Percentiles rank a stretch among this genome's conserved stretches.
Conservation (phyloP, 1,140 invertebrate species). For the Aphidius gifuensis region DNA sequence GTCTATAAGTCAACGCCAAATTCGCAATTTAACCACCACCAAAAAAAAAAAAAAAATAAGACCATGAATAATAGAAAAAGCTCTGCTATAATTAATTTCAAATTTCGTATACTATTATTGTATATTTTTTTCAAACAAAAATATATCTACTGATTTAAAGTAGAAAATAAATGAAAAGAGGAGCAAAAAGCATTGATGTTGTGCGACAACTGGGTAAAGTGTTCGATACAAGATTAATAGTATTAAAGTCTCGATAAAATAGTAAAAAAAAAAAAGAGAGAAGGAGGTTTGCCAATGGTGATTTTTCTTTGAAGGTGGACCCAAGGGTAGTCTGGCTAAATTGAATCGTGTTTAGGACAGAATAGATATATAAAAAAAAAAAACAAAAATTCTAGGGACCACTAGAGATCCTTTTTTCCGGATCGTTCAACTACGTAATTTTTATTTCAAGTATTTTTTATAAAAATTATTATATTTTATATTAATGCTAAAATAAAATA, state of each 20-base stretch:
- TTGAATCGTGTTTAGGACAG: conserved; percentile 56
- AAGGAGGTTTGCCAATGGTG: conserved; percentile 44
- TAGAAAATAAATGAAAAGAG: conserved; percentile 9
- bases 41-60: too few relatives aligned
- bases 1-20: too few relatives aligned
- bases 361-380: conserved; percentile 16
- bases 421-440: conserved; percentile 22
- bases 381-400: conserved; percentile 29
- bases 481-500: too few relatives aligned
- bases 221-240: conserved; percentile 58
- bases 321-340: conserved; percentile 49
- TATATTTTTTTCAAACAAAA: too few relatives aligned
- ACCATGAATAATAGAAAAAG: too few relatives aligned
- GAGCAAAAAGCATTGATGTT: conserved; percentile 19
- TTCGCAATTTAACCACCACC: too few relatives aligned
- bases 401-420: conserved; percentile 31
- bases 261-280: conserved; percentile 35
- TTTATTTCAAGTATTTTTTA: conserved; percentile 17
- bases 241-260: conserved; percentile 32
- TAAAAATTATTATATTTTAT: neutral
- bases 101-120: too few relatives aligned
- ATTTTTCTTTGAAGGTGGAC: conserved; percentile 56
- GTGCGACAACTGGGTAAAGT: conserved; percentile 47
- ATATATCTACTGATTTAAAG: too few relatives aligned
- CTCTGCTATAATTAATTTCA: too few relatives aligned